These are phyloP conservation scores for Platycheirus albimanus DNA, from an alignment of 2,888 invertebrate genomes.

Conservation along the genomic window DNA sequence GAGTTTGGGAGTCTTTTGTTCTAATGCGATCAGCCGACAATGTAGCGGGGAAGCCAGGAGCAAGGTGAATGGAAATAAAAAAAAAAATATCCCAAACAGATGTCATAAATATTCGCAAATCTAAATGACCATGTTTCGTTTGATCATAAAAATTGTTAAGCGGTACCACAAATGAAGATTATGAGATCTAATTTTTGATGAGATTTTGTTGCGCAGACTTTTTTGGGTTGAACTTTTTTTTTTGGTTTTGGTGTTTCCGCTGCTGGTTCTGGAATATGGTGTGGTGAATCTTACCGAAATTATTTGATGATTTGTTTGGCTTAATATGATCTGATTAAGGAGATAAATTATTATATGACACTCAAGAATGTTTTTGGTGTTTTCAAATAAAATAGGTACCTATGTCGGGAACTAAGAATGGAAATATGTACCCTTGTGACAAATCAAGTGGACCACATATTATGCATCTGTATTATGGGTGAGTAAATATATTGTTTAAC, in stretches of 20 bases:
- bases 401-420: too few species aligned
- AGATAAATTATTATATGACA: constrained; percentile 24
- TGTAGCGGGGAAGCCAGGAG: neutral
- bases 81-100: constrained; percentile 7
- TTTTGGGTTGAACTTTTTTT: constrained; percentile 9
- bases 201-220: neutral
- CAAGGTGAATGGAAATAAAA: neutral
- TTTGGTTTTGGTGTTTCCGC: neutral
- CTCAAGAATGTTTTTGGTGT: neutral
- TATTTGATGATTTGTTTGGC: constrained; percentile 14
- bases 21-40: constrained; percentile 16
- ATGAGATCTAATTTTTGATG: constrained; percentile 31
- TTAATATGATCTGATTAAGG: constrained; percentile 30
- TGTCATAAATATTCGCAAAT: constrained; percentile 29
- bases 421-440: too few species aligned
- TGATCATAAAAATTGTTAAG: constrained; percentile 31
- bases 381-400: too few species aligned
- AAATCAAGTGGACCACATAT: too few species aligned
- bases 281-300: neutral
- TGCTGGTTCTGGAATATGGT: neutral
- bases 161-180: constrained; percentile 21
- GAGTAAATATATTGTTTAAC: too few species aligned
- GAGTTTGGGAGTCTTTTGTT: constrained; percentile 22
- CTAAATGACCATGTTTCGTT: constrained; percentile 29
- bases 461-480: too few species aligned